A percentile compares a stretch with the other conserved stretches of the same genome.
Evolutionary conservation across 2,113 vertebrate species (phyloP).

Genomic region (Acinonyx jubatus): DNA sequence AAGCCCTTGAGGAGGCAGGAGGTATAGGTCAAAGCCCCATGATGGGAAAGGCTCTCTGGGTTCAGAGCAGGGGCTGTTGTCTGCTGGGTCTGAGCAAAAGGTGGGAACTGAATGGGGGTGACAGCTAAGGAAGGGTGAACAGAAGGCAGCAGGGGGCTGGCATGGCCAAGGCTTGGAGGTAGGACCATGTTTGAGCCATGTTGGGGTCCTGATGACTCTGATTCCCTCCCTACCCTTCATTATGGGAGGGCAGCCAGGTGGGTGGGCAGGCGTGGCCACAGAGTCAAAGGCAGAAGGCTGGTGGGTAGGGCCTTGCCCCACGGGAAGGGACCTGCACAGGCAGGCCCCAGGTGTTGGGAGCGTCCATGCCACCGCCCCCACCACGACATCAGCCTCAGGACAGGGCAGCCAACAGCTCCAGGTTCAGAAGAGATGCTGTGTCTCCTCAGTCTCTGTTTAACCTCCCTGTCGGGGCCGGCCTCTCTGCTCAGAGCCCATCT

Average conservation of each 20-base stretch:
- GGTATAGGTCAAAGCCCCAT: background rate
- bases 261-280: background rate
- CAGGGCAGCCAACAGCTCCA: background rate
- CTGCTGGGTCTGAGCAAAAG: background rate
- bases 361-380: background rate
- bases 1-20: background rate
- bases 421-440: background rate
- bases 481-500: background rate
- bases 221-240: background rate
- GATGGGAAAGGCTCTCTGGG: background rate
- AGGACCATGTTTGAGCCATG: background rate
- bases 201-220: background rate
- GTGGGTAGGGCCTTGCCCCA: background rate
- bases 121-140: background rate
- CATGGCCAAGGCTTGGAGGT: background rate
- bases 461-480: background rate
- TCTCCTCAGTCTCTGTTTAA: background rate
- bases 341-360: conserved; percentile 35
- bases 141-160: background rate
- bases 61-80: background rate
- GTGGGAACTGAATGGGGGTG: background rate
- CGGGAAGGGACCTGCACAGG: background rate
- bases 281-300: background rate
- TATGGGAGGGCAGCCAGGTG: background rate
- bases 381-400: background rate